Evolutionary conservation across 2,113 vertebrate species (phyloP), one percentile per base, ranked within the genome.

Genomic region (Chaetorhynchus papuensis): DNA sequence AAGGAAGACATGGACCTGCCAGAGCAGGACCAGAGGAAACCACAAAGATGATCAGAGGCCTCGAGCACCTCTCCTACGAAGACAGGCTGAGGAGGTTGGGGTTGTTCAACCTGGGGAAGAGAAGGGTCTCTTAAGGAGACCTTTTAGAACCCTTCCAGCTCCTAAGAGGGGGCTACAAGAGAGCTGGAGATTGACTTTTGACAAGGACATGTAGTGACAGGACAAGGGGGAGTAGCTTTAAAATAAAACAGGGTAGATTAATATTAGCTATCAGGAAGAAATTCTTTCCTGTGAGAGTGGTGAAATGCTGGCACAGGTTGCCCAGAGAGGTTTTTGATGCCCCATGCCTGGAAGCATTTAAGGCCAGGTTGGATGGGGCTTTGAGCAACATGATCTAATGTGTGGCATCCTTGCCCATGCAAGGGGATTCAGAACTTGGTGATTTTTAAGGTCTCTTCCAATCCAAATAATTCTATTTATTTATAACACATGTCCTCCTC

Each of bases 401-500:
- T 41, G 30, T 35, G 26, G 8, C 26, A 49, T 9, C 18, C 17
- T 47, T 63, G 15, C 3, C 26, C 5, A 27, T 20, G 11, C 8
- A 2, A 2, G 21, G 15, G 4, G 4, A 2, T 23, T 78, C 56
- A 35, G 35, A 69, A 23, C 15, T 27, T 17, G 11, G 10, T n/a
- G 19, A 53, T 60, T 66, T 66, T 68, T 39, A 41, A 47, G 13
- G 31, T 83, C 8, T 35, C 3, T 76, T 76, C 15, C 26, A 77
- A 42, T 15, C 7, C 41, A 69, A 83, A 42, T 8, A 5, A 24
- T 70, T 77, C 35, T 56, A 16, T 56, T 61, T 23, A 28, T 42
- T 21, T 76, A 3, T 37, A 79, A 56, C 5, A 41, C 0, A 0
- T 14, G 0, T 19, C 41, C 5, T 56, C 19, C 41, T 26, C 8